Evolutionary conservation across 2,888 invertebrate genomes (phyloP).

Genomic region (Drosophila neutralis): DNA sequence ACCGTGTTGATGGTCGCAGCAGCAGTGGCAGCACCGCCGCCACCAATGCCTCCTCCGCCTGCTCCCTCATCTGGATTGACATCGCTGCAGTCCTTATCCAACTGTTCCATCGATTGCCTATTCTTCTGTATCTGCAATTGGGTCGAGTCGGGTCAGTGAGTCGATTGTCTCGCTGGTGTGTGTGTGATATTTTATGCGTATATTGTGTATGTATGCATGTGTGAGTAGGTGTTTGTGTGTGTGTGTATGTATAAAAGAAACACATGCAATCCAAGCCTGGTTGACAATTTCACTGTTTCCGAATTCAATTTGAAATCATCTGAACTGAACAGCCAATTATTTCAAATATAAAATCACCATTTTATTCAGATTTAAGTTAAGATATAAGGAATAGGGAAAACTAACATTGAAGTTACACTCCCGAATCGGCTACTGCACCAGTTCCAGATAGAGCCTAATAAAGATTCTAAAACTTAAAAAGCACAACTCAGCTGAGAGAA

Average conservation of each 20-base stretch:
- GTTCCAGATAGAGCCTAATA: not conserved
- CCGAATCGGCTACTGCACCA: not conserved
- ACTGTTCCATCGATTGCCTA: conserved; percentile 92
- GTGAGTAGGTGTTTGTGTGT: not conserved
- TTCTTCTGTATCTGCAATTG: conserved; percentile 94
- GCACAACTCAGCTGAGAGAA: not conserved
- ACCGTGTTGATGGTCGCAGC: conserved; percentile 83
- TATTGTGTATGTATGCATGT: not conserved
- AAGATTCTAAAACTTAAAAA: not conserved
- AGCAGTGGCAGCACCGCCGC: conserved; percentile 83
- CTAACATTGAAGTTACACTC: not conserved
- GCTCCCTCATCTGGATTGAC: conserved; percentile 47
- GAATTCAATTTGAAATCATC: not conserved
- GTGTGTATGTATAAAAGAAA: not conserved
- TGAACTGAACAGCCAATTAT: not conserved
- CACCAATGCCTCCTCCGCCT: conserved; percentile 78
- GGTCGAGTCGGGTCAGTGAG: conserved; percentile 30
- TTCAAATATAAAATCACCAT: not conserved
- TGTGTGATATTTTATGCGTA: not conserved
- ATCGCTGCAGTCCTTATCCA: conserved; percentile 67
- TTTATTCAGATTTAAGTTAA: not conserved
- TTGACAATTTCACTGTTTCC: not conserved
- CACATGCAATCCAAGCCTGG: conserved; percentile 27
- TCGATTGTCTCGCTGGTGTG: conserved; percentile 4
- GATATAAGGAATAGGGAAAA: not conserved